Evolutionary conservation across 2,797 vertebrate species (phyloP).

Genomic region (Tadarida brasiliensis): DNA sequence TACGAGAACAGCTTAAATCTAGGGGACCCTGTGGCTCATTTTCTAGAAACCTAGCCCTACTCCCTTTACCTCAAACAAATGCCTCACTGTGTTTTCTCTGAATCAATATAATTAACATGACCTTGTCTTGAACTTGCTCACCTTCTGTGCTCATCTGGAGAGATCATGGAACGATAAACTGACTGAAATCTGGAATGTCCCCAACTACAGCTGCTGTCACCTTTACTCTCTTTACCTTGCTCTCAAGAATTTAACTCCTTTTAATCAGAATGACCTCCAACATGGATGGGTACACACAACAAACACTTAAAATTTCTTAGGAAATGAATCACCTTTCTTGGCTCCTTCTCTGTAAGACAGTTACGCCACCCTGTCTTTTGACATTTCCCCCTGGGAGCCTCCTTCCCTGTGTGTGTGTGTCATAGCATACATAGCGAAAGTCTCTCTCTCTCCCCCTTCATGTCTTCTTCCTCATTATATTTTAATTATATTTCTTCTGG

Average conservation of each 20-base stretch:
- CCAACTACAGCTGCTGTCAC: background rate
- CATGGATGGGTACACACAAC: background rate
- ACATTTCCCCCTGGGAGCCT: background rate
- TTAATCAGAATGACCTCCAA: conserved; percentile 19
- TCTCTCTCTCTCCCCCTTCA: background rate
- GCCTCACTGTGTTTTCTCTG: background rate
- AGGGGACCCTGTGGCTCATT: background rate
- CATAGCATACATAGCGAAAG: background rate
- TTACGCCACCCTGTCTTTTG: background rate
- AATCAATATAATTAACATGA: background rate
- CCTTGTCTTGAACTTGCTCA: background rate
- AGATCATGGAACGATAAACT: background rate
- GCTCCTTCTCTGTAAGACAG: background rate
- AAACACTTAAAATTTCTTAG: background rate
- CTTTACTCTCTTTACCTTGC: background rate
- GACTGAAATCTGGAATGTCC: background rate
- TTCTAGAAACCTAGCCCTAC: background rate
- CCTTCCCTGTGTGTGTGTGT: background rate
- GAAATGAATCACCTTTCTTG: background rate
- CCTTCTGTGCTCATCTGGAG: background rate
- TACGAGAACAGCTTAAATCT: background rate
- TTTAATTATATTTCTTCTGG: background rate
- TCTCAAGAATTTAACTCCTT: background rate
- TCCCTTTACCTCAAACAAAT: background rate
- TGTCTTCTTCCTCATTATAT: background rate